A percentile compares a stretch with the other conserved stretches of the same genome.
phyloP scores from a whole-genome alignment of 2,113 vertebrate species.

The Solea solea region DNA sequence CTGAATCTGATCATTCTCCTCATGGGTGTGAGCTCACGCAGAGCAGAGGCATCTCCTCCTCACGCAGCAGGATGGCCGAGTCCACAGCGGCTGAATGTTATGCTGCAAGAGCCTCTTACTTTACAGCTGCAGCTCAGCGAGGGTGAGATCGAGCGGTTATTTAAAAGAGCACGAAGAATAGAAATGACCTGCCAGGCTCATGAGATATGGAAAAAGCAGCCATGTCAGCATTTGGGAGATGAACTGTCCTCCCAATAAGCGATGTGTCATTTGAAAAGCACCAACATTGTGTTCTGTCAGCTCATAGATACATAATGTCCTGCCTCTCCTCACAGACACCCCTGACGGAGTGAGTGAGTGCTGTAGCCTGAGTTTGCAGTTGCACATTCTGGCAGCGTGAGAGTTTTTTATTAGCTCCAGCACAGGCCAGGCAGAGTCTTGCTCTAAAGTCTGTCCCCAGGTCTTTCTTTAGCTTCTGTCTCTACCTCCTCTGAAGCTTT shows the following conservation, averaged over 20 bases:
- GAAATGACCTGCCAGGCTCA: slow-evolving; percentile 7
- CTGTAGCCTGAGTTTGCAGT: slow-evolving; percentile 9
- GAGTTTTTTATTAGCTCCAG: slow-evolving; percentile 25
- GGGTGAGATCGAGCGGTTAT: slow-evolving; percentile 5
- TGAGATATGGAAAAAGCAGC: slow-evolving; percentile 18
- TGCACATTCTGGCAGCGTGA: neutral
- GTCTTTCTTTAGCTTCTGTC: slow-evolving; percentile 12
- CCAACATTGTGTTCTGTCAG: slow-evolving; percentile 11
- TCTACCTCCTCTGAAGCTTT: slow-evolving; percentile 17
- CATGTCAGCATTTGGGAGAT: neutral
- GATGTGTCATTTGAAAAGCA: neutral
- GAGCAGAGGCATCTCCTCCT: slow-evolving; percentile 23
- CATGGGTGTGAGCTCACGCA: slow-evolving; percentile 38
- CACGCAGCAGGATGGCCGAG: slow-evolving; percentile 30
- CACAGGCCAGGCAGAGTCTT: slow-evolving; percentile 4
- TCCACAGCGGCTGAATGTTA: slow-evolving; percentile 23
- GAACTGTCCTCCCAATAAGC: slow-evolving; percentile 10
- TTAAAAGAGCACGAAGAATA: slow-evolving; percentile 4
- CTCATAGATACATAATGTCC: slow-evolving; percentile 16
- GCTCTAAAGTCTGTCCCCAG: slow-evolving; percentile 17
- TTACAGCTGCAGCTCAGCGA: slow-evolving; percentile 19
- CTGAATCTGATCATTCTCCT: slow-evolving; percentile 18
- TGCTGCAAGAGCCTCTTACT: slow-evolving; percentile 50
- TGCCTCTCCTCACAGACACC: slow-evolving; percentile 11
- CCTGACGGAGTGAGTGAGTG: neutral